Percentiles rank a stretch among this genome's conserved stretches.
Conservation (phyloP, 2,888 invertebrate genomes). For the Syrphus vitripennis region DNA sequence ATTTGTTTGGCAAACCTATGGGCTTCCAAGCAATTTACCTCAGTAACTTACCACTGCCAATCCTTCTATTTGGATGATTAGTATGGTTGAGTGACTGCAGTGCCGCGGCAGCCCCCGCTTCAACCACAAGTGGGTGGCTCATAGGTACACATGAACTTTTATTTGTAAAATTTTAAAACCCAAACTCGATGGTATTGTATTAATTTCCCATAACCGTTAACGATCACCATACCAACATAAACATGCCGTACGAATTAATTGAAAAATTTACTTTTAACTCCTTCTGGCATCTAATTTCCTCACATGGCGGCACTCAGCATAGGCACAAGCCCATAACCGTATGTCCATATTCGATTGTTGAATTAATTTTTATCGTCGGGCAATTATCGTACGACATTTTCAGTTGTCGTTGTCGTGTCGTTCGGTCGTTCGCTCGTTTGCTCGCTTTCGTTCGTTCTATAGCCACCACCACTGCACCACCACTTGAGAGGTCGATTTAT, state of each 20-base stretch:
- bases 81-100: neutral
- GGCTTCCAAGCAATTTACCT: slow-evolving; percentile 1
- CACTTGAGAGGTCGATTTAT: slow-evolving; percentile 36
- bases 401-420: slow-evolving; percentile 11
- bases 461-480: neutral
- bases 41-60: slow-evolving; percentile 24
- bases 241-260: slow-evolving; percentile 67
- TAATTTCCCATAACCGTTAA: slow-evolving; percentile 67
- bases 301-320: slow-evolving; percentile 45
- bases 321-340: slow-evolving; percentile 6
- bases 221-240: slow-evolving; percentile 62
- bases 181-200: slow-evolving; percentile 35
- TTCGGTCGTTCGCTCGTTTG: slow-evolving; percentile 19
- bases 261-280: slow-evolving; percentile 69
- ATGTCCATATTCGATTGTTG: slow-evolving; percentile 66
- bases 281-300: slow-evolving; percentile 68
- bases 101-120: neutral
- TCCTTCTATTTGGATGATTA: slow-evolving; percentile 13
- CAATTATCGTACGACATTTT: slow-evolving; percentile 71
- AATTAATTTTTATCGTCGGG: slow-evolving; percentile 68
- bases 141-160: slow-evolving; percentile 19
- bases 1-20: slow-evolving; percentile 48
- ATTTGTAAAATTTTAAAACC: neutral
- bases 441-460: slow-evolving; percentile 13
- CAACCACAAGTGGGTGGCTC: neutral